Evolutionary conservation across 2,797 vertebrate genomes (phyloP).

Genomic region (Coccyzus lansbergi): DNA sequence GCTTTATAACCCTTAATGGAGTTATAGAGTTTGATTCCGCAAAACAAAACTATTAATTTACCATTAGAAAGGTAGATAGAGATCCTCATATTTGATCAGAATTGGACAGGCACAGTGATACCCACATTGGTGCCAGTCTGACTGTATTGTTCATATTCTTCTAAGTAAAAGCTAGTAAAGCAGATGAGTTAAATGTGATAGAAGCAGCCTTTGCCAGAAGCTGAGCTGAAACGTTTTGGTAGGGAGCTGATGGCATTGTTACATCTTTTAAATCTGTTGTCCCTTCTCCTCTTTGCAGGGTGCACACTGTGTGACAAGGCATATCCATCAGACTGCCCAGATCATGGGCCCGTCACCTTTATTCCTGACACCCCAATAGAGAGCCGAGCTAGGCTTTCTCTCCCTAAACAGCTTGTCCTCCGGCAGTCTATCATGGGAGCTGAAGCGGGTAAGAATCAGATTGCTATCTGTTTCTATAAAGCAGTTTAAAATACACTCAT

Average conservation of each 20-base stretch:
- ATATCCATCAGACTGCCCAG: constrained; percentile 94
- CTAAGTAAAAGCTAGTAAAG: not conserved
- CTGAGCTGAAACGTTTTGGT: not conserved
- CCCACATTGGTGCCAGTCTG: not conserved
- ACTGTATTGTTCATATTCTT: not conserved
- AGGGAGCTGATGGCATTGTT: not conserved
- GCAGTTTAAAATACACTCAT: not conserved
- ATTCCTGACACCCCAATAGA: constrained; percentile 92
- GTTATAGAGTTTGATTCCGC: too few relatives aligned
- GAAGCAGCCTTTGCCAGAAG: not conserved
- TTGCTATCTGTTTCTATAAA: not conserved
- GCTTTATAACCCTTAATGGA: too few relatives aligned
- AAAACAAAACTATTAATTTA: too few relatives aligned
- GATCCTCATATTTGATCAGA: not conserved
- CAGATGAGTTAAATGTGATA: accelerated
- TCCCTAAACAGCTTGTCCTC: constrained; percentile 91
- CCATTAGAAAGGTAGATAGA: not conserved
- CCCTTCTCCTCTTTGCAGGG: constrained; percentile 78
- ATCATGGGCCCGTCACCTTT: constrained; percentile 95
- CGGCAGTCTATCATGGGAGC: constrained; percentile 90
- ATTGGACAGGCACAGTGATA: not conserved
- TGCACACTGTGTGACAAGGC: constrained; percentile 96
- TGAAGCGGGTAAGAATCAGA: constrained; percentile 83
- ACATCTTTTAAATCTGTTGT: not conserved
- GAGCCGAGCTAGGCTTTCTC: constrained; percentile 92